Evolutionary conservation across 2,113 vertebrate species (phyloP), one percentile per base, ranked within the genome.

Genomic region (Catharus minimus): DNA sequence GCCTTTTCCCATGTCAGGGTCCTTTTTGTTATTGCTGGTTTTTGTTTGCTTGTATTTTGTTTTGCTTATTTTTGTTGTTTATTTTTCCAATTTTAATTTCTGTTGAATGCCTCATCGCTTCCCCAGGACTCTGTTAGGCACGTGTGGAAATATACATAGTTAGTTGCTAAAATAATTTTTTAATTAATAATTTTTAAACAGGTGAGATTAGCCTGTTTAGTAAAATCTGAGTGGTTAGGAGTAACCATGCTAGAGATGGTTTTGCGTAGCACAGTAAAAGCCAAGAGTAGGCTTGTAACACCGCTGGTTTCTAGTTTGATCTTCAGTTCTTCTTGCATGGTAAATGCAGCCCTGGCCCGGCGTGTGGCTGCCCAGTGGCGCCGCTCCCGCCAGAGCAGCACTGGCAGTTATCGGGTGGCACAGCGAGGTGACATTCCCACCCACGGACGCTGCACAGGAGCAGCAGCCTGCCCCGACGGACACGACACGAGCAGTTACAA

Each of bases 381-480:
- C 15, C 13, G 26, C 23, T 57, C 2, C 11, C 39, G 1, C 2
- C 77, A 32, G 22, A 21, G 8, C 23, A 10, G 43, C 7, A 5
- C 43, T 9, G 22, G 55, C 12, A 5, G 36, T 6, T 39, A 30
- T 24, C 11, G 6, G 30, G 44, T 2, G 3, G 26, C 21, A 58
- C 32, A 27, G 26, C 7, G 23, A 80, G 3, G 20, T 23, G 15
- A 18, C 60, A n/a, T 10, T 36, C 22, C 1, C 49, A 15, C 4
- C 27, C 21, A 7, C 0, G 1, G 56, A 18, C n/a, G 10, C 53
- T 9, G 26, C 15, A 9, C 28, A 18, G 38, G 33, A 87, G 5
- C 11, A 11, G 4, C 68, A 44, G 13, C 44, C 28, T 0, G 4
- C 43, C 23, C 15, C n/a, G 9, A 10, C 0, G 2, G 50, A 10